Evolutionary conservation across 2,888 invertebrate genomes (phyloP).

Genomic region (Xanthia togata): DNA sequence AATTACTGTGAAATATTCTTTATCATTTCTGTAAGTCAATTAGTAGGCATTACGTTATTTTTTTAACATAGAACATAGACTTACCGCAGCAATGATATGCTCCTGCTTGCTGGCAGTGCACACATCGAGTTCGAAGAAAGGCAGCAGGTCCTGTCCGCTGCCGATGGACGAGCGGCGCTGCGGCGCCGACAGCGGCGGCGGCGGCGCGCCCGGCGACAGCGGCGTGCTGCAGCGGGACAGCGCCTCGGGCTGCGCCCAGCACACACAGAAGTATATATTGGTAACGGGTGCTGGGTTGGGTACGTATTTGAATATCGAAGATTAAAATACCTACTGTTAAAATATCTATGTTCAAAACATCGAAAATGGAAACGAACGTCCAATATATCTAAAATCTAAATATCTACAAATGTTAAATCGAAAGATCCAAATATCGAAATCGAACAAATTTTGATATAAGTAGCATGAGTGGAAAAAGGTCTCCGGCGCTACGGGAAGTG

Average conservation of each 20-base stretch:
- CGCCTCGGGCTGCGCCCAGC: conserved; percentile 92
- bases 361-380: no score
- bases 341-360: no score
- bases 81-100: conserved; percentile 95
- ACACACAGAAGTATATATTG: not conserved
- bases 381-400: no score
- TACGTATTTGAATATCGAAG: no score
- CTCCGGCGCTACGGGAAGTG: no score
- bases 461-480: no score
- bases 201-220: conserved; percentile 92
- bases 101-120: conserved; percentile 97
- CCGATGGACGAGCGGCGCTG: conserved; percentile 82
- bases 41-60: conserved; percentile 3
- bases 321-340: no score
- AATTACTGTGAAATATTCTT: not conserved
- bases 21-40: conserved; percentile 2
- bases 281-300: not conserved
- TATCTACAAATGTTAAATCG: no score
- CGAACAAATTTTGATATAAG: no score
- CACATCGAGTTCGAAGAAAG: conserved; percentile 95
- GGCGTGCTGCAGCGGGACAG: conserved; percentile 96
- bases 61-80: conserved; percentile 58
- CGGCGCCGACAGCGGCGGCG: conserved; percentile 73
- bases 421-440: no score
- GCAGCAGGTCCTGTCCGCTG: conserved; percentile 91